These are phyloP conservation scores for Phocoena sinus DNA, from an alignment of 2,113 vertebrate genomes.

Conservation along the genomic window DNA sequence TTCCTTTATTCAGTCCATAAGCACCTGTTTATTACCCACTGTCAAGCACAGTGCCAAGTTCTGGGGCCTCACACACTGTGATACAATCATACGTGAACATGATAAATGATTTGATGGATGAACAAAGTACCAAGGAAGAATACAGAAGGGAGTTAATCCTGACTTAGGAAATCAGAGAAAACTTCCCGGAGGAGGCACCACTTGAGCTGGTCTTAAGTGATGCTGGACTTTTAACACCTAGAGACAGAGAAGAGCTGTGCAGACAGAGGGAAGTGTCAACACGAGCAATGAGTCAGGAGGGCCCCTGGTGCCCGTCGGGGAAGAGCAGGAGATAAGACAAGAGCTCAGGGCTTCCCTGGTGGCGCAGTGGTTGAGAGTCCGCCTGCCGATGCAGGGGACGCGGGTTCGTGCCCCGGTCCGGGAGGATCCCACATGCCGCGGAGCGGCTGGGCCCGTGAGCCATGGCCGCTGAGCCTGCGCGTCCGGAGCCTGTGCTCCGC, in stretches of 20 bases:
- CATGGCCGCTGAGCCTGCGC: too few species aligned
- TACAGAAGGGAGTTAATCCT: not conserved
- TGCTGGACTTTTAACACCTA: not conserved
- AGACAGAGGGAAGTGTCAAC: not conserved
- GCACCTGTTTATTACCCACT: not conserved
- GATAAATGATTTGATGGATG: not conserved
- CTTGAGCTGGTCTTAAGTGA: not conserved
- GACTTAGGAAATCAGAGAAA: not conserved
- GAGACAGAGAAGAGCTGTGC: not conserved
- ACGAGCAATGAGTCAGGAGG: too few species aligned
- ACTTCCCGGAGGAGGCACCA: not conserved
- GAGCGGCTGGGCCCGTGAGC: too few species aligned
- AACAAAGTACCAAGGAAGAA: not conserved
- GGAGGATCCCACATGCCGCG: too few species aligned
- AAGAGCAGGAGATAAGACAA: not conserved
- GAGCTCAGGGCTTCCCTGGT: not conserved
- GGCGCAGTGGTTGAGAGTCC: too few species aligned
- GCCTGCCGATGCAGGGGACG: too few species aligned
- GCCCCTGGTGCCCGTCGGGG: too few species aligned
- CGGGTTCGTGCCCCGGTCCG: accelerated
- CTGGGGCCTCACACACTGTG: not conserved
- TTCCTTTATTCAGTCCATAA: not conserved
- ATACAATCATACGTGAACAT: not conserved
- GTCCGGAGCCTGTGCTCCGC: too few species aligned
- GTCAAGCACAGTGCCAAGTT: not conserved